phyloP scores from a whole-genome alignment of 2,888 invertebrate genomes.

The Tolmerus cingulatus region DNA sequence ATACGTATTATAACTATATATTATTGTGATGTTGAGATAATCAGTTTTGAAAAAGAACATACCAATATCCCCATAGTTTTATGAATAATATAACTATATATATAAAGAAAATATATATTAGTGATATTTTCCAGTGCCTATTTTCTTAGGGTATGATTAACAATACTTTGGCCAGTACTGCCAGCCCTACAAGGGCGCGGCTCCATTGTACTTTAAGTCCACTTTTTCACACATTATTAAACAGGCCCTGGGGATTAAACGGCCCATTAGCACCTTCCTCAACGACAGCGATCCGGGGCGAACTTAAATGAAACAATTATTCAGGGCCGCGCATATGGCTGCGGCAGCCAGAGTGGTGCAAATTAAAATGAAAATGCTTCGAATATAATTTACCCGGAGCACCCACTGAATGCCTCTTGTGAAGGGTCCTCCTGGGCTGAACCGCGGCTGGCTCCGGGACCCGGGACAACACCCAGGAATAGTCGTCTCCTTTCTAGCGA shows the following conservation, averaged over 20 bases:
- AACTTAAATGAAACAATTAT: constrained; percentile 36
- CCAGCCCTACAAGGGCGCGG: not conserved
- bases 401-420: not conserved
- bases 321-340: constrained; percentile 5
- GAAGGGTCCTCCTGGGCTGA: not conserved
- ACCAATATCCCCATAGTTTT: too few species aligned
- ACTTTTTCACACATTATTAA: not conserved
- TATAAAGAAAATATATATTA: too few species aligned
- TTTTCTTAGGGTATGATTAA: not conserved
- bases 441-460: not conserved
- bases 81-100: too few species aligned
- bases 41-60: too few species aligned
- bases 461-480: not conserved
- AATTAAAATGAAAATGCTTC: constrained; percentile 33
- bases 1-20: too few species aligned
- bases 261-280: constrained; percentile 26
- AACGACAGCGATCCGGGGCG: constrained; percentile 11
- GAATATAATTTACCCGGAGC: constrained; percentile 35
- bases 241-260: not conserved
- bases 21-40: too few species aligned
- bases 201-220: not conserved
- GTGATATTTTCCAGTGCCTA: too few species aligned
- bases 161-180: not conserved
- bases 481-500: not conserved
- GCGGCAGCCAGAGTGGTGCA: not conserved